Conservation (phyloP, 1,140 invertebrate species). For the Drosophila novamexicana region DNA sequence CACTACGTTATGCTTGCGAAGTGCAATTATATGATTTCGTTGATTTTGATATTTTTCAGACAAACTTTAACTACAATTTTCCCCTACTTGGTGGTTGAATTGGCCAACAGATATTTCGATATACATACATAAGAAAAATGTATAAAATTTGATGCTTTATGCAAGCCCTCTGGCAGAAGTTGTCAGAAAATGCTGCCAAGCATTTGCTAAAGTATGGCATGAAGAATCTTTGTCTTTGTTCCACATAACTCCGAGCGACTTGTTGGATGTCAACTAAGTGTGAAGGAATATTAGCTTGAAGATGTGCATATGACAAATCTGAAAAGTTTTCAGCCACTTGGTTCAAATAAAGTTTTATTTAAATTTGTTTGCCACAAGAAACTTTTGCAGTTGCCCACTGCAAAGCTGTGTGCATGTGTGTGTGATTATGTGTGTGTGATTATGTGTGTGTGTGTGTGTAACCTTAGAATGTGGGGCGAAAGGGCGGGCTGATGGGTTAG, state of each 20-base stretch:
- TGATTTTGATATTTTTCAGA: no score
- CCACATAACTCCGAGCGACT: constrained; percentile 9
- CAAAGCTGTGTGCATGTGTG: not conserved
- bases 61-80: no score
- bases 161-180: not conserved
- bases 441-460: not conserved
- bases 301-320: constrained; percentile 74
- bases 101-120: no score
- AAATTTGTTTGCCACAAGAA: constrained; percentile 50
- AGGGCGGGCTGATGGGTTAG: not conserved
- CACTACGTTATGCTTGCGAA: no score
- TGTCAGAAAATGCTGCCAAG: not conserved
- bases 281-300: constrained; percentile 61
- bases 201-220: not conserved
- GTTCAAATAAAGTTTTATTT: constrained; percentile 43
- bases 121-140: no score
- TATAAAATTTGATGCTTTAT: not conserved
- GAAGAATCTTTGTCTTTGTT: not conserved
- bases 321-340: constrained; percentile 69
- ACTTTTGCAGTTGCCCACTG: constrained; percentile 37
- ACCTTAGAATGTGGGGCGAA: not conserved
- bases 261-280: constrained; percentile 28
- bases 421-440: no score
- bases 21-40: no score
- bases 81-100: no score